These are phyloP conservation scores for Phrynocephalus versicolor DNA, from an alignment of 2,113 vertebrate genomes.

Conservation along the genomic window DNA sequence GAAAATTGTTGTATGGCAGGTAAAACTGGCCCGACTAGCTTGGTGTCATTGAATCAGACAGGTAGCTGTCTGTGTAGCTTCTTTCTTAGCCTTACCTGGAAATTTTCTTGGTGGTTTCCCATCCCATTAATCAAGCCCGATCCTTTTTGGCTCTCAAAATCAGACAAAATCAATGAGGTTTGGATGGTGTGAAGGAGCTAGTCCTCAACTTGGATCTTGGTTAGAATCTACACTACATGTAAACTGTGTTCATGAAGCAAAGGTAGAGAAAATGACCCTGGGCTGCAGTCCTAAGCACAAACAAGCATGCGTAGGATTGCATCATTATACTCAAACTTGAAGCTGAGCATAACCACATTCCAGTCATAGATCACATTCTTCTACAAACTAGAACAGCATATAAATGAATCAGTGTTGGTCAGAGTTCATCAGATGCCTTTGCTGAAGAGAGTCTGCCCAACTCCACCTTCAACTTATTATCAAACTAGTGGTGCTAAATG, in stretches of 20 bases:
- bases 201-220: background rate
- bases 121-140: no score
- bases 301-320: background rate
- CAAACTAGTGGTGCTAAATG: background rate
- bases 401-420: background rate
- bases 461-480: background rate
- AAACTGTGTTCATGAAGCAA: background rate
- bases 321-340: background rate
- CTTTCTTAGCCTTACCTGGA: no score
- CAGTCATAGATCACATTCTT: background rate
- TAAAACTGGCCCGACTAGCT: no score
- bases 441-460: background rate
- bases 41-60: no score
- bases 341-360: slow-evolving; percentile 2
- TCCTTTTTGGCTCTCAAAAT: no score
- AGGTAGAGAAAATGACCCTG: background rate
- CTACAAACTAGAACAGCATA: background rate
- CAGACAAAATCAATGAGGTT: no score
- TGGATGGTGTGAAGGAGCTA: no score
- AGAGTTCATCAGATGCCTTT: background rate
- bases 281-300: background rate
- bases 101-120: no score
- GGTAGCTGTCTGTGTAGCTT: no score
- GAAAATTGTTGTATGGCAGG: no score
- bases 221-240: background rate